phyloP scores from a whole-genome alignment of 2,888 invertebrate species.

The Hofmannophila pseudospretella region DNA sequence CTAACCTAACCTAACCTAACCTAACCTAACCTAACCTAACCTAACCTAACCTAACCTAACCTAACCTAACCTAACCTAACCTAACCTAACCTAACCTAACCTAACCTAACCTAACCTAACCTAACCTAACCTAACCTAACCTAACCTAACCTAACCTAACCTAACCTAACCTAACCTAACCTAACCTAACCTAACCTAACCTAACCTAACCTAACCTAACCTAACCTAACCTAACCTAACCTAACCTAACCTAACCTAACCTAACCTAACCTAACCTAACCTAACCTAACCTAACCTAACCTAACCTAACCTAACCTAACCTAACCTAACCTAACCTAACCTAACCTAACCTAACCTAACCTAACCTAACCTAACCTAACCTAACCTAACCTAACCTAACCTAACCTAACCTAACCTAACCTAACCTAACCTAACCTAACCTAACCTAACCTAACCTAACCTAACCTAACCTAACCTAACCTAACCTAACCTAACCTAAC shows the following conservation, averaged over 20 bases:
- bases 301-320: constrained; percentile 15
- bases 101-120: constrained; percentile 12
- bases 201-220: constrained; percentile 15
- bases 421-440: constrained; percentile 13
- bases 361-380: constrained; percentile 18
- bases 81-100: constrained; percentile 13
- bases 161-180: constrained; percentile 15
- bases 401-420: constrained; percentile 15
- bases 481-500: no score
- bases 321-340: constrained; percentile 15
- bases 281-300: constrained; percentile 15
- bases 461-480: constrained; percentile 2
- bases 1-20: constrained; percentile 17
- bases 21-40: constrained; percentile 15
- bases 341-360: constrained; percentile 14
- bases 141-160: constrained; percentile 17
- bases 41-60: constrained; percentile 9
- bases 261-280: constrained; percentile 15
- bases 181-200: constrained; percentile 14
- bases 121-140: constrained; percentile 16
- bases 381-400: constrained; percentile 15
- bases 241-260: constrained; percentile 15
- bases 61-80: constrained; percentile 9
- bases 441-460: constrained; percentile 13
- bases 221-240: constrained; percentile 15